Percentiles rank a stretch among this genome's conserved stretches.
phyloP scores from a whole-genome alignment of 37 sponge, comb jelly and placozoan genomes.

The Axinella damicornis region DNA sequence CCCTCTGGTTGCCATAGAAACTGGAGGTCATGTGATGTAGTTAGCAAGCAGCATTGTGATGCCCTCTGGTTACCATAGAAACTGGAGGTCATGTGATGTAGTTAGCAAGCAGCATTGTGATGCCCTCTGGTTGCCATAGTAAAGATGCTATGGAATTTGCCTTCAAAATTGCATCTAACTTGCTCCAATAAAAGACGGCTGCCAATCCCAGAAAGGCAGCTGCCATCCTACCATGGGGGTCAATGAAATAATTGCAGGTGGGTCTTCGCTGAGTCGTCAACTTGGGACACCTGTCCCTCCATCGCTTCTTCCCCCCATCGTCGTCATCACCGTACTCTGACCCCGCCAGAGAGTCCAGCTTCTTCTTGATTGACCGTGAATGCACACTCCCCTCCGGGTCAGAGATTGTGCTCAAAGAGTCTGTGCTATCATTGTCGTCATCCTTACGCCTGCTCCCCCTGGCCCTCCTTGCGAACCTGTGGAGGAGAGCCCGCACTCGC shows the following conservation, averaged over 20 bases:
- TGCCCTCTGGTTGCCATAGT: too few species aligned
- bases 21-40: too few species aligned
- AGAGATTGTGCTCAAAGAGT: not conserved
- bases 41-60: too few species aligned
- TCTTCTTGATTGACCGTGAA: not conserved
- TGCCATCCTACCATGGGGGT: constrained; percentile 32
- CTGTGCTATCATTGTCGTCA: not conserved
- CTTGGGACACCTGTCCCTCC: too few species aligned
- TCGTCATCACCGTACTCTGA: not conserved
- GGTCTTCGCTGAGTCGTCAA: not conserved
- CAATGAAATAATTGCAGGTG: constrained; percentile 39
- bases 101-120: too few species aligned
- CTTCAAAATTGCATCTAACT: too few species aligned
- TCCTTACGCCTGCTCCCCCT: not conserved
- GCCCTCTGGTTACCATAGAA: too few species aligned
- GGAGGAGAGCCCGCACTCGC: not conserved
- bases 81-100: too few species aligned
- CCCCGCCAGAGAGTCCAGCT: constrained; percentile 10
- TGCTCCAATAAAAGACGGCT: not conserved
- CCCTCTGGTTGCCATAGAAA: too few species aligned
- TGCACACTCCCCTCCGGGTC: not conserved
- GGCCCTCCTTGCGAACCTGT: not conserved
- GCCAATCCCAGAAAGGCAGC: not conserved
- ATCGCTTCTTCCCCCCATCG: not conserved
- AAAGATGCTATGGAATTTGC: too few species aligned